Evolutionary conservation across 1,140 invertebrate genomes (phyloP), one percentile per base, ranked within the genome.

Genomic region (Cephus cinctus): DNA sequence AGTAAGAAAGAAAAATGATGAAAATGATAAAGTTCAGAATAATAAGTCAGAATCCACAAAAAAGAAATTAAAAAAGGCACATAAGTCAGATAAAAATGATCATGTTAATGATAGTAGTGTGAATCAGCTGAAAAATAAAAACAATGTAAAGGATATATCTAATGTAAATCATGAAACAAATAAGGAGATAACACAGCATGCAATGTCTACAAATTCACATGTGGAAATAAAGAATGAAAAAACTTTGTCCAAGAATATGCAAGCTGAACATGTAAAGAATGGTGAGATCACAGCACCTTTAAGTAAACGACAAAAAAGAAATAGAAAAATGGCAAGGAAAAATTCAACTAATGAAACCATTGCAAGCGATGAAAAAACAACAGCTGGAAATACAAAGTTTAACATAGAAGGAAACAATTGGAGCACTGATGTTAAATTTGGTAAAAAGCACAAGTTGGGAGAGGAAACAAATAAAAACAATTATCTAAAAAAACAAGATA

Each of bases 231-330:
- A 9, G 19, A 36, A 14, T 36, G 39, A 18, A 32, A 6, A 39
- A 18, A 14, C 2, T 15, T 27, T 5, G 30, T 5, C n/a, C 1
- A 52, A 54, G 50, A 50, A 47, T 18, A 12, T 43, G 16, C 43
- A 52, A 46, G 8, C 4, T 15, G 43, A 52, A 41, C 12, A 43
- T 30, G 3, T 44, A 12, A 54, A 58, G 52, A 46, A 38, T 43
- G 27, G 15, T 16, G 23, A 47, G n/a, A 39, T 15, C 25, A 35
- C 42, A 43, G 47, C 45, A 42, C 40, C 30, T 16, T 15, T 62
- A 43, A 62, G 65, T 54, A 73, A 76, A 53, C 50, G 70, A 3
- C 62, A 73, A 42, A 64, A 76, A 50, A 52, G 68, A 15, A 73
- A 68, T 44, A 60, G 54, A 43, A 54, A 47, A 61, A 59, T 49